A percentile compares a stretch with the other conserved stretches of the same genome.
Evolutionary conservation across 2,888 invertebrate species (phyloP).

Genomic region (Clanis bilineata): DNA sequence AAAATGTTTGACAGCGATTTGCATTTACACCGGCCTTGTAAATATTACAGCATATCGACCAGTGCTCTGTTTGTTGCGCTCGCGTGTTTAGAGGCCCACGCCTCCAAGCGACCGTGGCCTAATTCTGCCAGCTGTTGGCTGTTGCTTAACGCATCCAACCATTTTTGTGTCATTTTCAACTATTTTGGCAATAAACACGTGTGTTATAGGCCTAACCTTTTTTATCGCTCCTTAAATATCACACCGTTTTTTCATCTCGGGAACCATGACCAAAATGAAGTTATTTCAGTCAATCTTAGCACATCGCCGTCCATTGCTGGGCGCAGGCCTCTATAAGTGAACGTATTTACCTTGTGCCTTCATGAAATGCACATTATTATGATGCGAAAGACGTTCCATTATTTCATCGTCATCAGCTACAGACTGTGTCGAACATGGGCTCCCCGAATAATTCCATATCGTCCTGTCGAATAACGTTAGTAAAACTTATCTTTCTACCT

Average conservation of each 20-base stretch:
- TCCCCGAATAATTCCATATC: too few species aligned
- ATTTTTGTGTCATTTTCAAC: conserved; percentile 26
- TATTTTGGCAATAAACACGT: conserved; percentile 21
- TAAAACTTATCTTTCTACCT: too few species aligned
- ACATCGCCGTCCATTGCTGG: too few species aligned
- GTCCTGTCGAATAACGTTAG: too few species aligned
- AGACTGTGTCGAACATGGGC: too few species aligned
- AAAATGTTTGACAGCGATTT: not conserved
- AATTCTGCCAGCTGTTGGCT: conserved; percentile 32
- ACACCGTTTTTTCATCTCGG: not conserved
- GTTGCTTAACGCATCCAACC: conserved; percentile 28
- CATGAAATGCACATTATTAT: too few species aligned
- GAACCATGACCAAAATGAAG: not conserved
- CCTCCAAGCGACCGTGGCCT: conserved; percentile 32
- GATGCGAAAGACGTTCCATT: too few species aligned
- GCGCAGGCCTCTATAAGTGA: too few species aligned
- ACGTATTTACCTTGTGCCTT: too few species aligned
- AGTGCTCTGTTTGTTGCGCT: not conserved
- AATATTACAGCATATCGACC: not conserved
- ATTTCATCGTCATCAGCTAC: too few species aligned
- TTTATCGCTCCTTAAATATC: not conserved
- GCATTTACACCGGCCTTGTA: not conserved
- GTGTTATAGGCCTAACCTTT: conserved; percentile 8
- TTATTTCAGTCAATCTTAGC: too few species aligned
- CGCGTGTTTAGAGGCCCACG: conserved; percentile 9